A percentile compares a stretch with the other conserved stretches of the same genome.
Evolutionary conservation across 2,888 invertebrate species (phyloP).

Genomic region (Mesorhabditis sp.): DNA sequence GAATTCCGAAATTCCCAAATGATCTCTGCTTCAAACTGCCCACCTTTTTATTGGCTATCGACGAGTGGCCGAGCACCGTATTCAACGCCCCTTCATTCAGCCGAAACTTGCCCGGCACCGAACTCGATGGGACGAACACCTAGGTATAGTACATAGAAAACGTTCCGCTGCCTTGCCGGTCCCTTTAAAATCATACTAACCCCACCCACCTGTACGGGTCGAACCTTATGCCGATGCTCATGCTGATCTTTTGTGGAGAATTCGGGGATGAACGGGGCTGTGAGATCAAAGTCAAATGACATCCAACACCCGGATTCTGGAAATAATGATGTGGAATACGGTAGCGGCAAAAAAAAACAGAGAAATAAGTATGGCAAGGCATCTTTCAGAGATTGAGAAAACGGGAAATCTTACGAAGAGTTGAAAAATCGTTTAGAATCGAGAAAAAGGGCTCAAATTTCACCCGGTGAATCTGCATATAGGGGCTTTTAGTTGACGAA

Average conservation of each 20-base stretch:
- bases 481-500: too few relatives aligned
- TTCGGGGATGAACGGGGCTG: conserved; percentile 46
- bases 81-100: conserved; percentile 53
- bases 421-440: too few relatives aligned
- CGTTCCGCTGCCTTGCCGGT: background rate
- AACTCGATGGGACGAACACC: conserved; percentile 41
- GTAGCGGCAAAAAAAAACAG: too few relatives aligned
- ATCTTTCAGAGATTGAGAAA: too few relatives aligned
- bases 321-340: too few relatives aligned
- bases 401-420: too few relatives aligned
- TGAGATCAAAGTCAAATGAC: conserved; percentile 51
- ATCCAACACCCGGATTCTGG: conserved; percentile 14
- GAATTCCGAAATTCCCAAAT: too few relatives aligned
- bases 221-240: conserved; percentile 52
- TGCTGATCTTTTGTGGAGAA: conserved; percentile 45
- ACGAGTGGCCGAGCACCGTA: conserved; percentile 47
- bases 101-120: conserved; percentile 44
- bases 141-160: conserved; percentile 11
- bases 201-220: conserved; percentile 47
- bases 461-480: too few relatives aligned
- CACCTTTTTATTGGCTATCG: conserved; percentile 54
- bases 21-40: conserved; percentile 6
- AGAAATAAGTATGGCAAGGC: too few relatives aligned
- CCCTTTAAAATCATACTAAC: background rate
- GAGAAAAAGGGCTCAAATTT: too few relatives aligned